A percentile compares a stretch with the other conserved stretches of the same genome.
phyloP scores from a whole-genome alignment of 2,888 invertebrate species.

The Empis livida region DNA sequence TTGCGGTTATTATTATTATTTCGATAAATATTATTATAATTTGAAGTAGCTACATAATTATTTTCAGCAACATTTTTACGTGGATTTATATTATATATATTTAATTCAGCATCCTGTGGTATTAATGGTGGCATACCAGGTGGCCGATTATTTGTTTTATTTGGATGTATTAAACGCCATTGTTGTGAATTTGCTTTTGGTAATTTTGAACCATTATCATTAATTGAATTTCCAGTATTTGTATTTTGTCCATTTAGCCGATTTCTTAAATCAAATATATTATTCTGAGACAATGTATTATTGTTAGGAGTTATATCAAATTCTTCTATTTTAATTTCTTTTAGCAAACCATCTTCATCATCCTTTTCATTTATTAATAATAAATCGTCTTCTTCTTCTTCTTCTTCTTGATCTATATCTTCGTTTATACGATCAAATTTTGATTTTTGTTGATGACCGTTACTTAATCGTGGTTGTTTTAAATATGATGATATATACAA shows the following conservation, averaged over 20 bases:
- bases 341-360: not conserved
- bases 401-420: not conserved
- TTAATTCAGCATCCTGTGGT: not conserved
- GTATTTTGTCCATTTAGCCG: not conserved
- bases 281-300: no score
- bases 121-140: constrained; percentile 3
- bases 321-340: not conserved
- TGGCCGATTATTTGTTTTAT: not conserved
- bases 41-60: not conserved
- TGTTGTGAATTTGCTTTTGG: constrained; percentile 1
- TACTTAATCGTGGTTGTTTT: not conserved
- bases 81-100: not conserved
- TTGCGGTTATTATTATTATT: not conserved
- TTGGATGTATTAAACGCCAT: constrained; percentile 1
- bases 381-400: not conserved
- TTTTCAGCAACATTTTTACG: not conserved
- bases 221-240: not conserved
- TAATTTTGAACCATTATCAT: not conserved
- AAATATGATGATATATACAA: not conserved
- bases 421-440: not conserved
- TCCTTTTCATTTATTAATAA: not conserved
- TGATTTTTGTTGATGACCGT: no score
- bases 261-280: no score
- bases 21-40: not conserved
- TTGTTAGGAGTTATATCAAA: not conserved